Conservation (phyloP, 2,888 invertebrate genomes). For the Maniola hyperantus region DNA sequence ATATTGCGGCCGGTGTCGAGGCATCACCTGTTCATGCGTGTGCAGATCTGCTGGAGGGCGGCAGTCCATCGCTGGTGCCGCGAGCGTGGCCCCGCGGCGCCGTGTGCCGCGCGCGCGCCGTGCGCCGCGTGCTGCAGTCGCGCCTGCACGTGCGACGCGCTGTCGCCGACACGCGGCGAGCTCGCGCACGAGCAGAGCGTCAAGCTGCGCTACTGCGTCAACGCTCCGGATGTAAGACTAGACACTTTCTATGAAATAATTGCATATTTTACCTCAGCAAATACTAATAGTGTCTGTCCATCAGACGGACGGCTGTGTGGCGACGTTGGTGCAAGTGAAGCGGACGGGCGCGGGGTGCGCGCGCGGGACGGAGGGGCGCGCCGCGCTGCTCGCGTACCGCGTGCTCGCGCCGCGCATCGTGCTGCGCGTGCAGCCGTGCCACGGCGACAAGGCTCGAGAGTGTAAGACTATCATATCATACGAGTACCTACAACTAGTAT, state of each 20-base stretch:
- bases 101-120: conserved; percentile 44
- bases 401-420: conserved; percentile 61
- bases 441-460: conserved; percentile 38
- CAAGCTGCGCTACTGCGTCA: conserved; percentile 48
- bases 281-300: not conserved
- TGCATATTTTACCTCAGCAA: not conserved
- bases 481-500: not conserved
- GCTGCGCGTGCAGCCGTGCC: conserved; percentile 52
- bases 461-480: conserved; percentile 38
- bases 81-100: conserved; percentile 46
- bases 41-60: conserved; percentile 58
- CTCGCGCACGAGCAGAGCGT: conserved; percentile 37
- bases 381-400: conserved; percentile 56
- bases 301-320: conserved; percentile 60
- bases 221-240: conserved; percentile 53
- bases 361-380: conserved; percentile 48
- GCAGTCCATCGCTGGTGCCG: conserved; percentile 51
- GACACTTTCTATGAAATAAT: not conserved
- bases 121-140: conserved; percentile 50
- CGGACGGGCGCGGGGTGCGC: conserved; percentile 42
- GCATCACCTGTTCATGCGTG: too few species aligned
- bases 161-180: conserved; percentile 52
- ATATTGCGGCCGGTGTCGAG: too few species aligned
- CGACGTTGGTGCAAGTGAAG: conserved; percentile 51
- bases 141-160: conserved; percentile 54